Evolutionary conservation across 2,797 vertebrate genomes (phyloP).

Genomic region (Morelia viridis): DNA sequence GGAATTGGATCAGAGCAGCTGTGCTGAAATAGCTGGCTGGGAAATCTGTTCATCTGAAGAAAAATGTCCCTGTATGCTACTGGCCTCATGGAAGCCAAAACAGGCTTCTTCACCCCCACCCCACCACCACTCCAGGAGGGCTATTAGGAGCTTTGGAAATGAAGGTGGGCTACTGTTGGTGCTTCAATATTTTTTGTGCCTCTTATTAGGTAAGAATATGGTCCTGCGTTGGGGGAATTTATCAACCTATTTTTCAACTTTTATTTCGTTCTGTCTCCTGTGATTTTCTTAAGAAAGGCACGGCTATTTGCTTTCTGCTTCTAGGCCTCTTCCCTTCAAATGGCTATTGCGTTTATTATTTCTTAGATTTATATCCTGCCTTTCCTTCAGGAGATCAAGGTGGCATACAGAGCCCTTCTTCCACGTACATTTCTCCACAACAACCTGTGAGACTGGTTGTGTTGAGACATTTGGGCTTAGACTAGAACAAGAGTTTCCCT

Average conservation of each 20-base stretch:
- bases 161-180: not conserved
- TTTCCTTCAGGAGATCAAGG: not conserved
- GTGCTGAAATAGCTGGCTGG: not conserved
- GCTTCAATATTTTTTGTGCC: not conserved
- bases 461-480: no score
- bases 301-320: not conserved
- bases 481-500: no score
- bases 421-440: no score
- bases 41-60: not conserved
- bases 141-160: not conserved
- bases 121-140: not conserved
- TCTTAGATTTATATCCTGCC: not conserved
- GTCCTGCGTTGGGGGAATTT: not conserved
- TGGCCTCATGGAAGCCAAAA: not conserved
- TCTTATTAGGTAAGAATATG: not conserved
- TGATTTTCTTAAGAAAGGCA: not conserved
- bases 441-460: no score
- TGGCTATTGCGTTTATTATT: not conserved
- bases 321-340: not conserved
- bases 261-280: not conserved
- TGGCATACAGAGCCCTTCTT: not conserved
- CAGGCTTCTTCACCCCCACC: not conserved
- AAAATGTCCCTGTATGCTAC: not conserved
- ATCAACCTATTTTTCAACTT: not conserved
- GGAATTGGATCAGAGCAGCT: not conserved